Base-by-base conservation (phyloP, 2,113 vertebrate genomes). In the Dasypus novemcinctus region DNA sequence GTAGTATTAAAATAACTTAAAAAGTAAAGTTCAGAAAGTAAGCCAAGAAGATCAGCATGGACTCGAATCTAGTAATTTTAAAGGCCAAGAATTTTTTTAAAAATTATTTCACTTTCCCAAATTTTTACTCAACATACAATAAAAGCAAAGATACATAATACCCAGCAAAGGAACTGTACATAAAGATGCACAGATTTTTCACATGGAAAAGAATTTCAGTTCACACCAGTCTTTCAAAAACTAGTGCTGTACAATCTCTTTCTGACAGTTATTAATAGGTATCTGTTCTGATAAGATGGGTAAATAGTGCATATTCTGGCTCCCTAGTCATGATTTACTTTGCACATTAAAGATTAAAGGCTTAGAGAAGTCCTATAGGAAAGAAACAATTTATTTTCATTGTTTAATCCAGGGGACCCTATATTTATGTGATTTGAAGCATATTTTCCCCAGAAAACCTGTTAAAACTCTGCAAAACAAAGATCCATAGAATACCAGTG, bases 241-340 rank as follows among this genome's bases (percentile, higher is more conserved):
- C 10, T 9, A n/a, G 3, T 31, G 20, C 21, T 72, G 3, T 2
- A 33, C n/a, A 33, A 31, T 7, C 33, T 29, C 63, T n/a, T 61
- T 52, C n/a, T 54, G 15, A 4, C 18, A 17, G 17, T 21, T 59
- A 64, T 15, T n/a, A 59, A 43, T 1, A 41, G 9, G n/a, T 66
- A 33, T 33, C 33, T 76, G 15, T 10, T 20, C 29, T 15, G 68
- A 29, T 41, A 9, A 72, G 12, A 46, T 1, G 20, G 10, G 21
- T 18, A 41, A n/a, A 43, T 20, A 17, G 31, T 12, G 4, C 2
- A 1, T 1, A 7, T 23, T 6, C 7, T 1, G 3, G 1, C 2
- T 41, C 29, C 4, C 31, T 36, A 29, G 23, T 25, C 0, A 2
- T 31, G 9, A 2, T 43, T 9, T 14, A 66, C 1, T 0, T 0